Evolutionary conservation across 2,113 vertebrate genomes (phyloP).

Genomic region (Anoura caudifer): DNA sequence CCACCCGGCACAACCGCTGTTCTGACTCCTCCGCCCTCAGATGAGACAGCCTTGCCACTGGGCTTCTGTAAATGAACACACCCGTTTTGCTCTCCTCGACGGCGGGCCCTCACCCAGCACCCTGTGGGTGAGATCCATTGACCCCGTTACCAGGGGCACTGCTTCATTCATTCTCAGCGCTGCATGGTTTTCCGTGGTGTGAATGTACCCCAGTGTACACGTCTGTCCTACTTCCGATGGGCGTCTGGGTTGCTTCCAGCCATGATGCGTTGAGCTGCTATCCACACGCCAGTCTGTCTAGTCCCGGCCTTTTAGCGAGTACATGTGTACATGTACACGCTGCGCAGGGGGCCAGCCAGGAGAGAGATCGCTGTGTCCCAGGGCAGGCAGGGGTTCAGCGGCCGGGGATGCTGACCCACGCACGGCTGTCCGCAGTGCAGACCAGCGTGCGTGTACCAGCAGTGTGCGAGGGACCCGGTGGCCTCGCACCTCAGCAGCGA

Average conservation of each 20-base stretch:
- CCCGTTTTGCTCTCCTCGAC: not conserved
- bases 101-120: not conserved
- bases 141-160: accelerated
- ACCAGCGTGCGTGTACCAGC: accelerated
- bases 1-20: too few species aligned
- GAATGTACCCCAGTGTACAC: not conserved
- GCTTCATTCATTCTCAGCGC: not conserved
- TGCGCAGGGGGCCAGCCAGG: not conserved
- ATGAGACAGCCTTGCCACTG: not conserved
- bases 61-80: not conserved
- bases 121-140: too few species aligned
- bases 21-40: not conserved
- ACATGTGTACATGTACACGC: accelerated
- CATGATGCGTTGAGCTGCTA: not conserved
- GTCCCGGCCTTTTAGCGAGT: not conserved
- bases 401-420: not conserved
- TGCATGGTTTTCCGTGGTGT: too few species aligned
- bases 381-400: not conserved
- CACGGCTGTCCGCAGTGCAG: not conserved
- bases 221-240: not conserved
- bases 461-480: not conserved
- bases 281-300: not conserved
- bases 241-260: not conserved
- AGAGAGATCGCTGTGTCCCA: not conserved
- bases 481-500: not conserved